These are phyloP conservation scores for Eudorcas thomsonii DNA, from an alignment of 2,113 vertebrate genomes.

Conservation along the genomic window DNA sequence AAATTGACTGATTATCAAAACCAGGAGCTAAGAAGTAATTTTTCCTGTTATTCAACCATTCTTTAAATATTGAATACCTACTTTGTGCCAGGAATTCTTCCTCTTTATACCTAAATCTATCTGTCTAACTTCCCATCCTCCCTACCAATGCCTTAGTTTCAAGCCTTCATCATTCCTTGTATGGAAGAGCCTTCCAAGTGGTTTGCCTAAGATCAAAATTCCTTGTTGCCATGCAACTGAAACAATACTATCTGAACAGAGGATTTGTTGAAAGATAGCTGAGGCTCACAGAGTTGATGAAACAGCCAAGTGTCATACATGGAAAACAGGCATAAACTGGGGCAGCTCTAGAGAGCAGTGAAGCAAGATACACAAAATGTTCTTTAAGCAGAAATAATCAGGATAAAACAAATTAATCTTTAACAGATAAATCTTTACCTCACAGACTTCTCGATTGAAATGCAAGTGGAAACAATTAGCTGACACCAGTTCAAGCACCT, in stretches of 20 bases:
- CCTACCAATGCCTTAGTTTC: not conserved
- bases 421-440: not conserved
- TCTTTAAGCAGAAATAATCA: not conserved
- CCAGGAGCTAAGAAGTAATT: not conserved
- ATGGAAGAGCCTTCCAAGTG: not conserved
- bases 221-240: not conserved
- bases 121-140: not conserved
- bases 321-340: not conserved
- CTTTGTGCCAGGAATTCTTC: not conserved
- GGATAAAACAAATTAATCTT: not conserved
- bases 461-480: not conserved
- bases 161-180: not conserved
- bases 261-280: not conserved
- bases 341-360: not conserved
- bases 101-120: not conserved
- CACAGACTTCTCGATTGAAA: not conserved
- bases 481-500: not conserved
- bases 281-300: not conserved
- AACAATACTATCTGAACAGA: not conserved
- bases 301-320: not conserved
- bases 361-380: not conserved
- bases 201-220: not conserved
- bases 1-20: not conserved
- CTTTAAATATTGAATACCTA: not conserved
- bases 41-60: not conserved